Conservation (phyloP, 2,113 vertebrate genomes). For the Passer domesticus region DNA sequence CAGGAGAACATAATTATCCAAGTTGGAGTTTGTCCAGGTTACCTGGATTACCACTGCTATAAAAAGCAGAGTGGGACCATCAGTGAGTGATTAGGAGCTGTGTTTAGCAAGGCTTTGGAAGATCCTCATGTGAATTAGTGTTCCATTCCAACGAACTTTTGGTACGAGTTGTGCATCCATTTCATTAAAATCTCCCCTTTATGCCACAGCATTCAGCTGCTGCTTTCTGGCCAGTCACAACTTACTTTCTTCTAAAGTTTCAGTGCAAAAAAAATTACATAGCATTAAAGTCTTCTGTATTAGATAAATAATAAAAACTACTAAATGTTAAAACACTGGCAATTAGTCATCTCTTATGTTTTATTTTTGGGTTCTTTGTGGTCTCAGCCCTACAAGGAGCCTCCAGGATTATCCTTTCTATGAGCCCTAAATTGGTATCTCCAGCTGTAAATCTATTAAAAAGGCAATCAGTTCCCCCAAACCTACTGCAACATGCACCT, state of each 20-base stretch:
- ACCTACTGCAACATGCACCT: background rate
- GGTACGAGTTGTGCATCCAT: background rate
- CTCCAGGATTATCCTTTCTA: background rate
- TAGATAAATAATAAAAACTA: background rate
- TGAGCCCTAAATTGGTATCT: background rate
- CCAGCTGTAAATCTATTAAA: background rate
- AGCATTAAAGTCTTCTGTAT: background rate
- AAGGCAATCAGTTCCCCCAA: background rate
- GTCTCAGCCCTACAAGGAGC: background rate
- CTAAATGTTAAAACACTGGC: background rate
- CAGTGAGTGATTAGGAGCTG: background rate
- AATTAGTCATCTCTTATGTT: background rate
- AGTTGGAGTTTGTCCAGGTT: conserved; percentile 48
- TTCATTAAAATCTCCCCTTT: background rate
- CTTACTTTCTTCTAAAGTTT: background rate
- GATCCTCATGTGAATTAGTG: background rate
- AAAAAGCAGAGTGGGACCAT: conserved; percentile 30
- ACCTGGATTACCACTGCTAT: conserved; percentile 62
- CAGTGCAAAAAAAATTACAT: background rate
- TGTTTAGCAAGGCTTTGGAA: conserved; percentile 19
- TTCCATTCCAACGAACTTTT: background rate
- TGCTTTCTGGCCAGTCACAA: background rate
- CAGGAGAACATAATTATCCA: conserved; percentile 44
- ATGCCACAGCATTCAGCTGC: background rate
- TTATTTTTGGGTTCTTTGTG: background rate